Evolutionary conservation across 2,888 invertebrate species (phyloP).

Genomic region (Steromphala cineraria): DNA sequence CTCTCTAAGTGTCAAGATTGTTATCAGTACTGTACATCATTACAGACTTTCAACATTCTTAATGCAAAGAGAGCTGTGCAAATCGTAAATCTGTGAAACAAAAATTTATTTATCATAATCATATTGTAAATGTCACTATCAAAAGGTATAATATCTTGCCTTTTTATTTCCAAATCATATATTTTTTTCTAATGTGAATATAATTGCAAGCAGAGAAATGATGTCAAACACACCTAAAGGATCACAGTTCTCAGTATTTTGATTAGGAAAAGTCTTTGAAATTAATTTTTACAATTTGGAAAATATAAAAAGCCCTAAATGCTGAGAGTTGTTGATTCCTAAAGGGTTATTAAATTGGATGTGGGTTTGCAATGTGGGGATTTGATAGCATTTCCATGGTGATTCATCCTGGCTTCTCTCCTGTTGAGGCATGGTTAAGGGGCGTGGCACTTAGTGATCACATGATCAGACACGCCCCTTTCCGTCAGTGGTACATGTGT

Average conservation of each 20-base stretch:
- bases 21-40: no score
- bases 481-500: neutral
- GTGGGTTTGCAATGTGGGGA: neutral
- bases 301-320: no score
- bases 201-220: neutral
- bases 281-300: neutral
- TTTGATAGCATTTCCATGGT: neutral
- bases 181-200: neutral
- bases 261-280: neutral
- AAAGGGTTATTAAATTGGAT: neutral
- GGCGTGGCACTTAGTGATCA: neutral
- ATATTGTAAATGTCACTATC: neutral
- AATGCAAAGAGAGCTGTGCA: no score
- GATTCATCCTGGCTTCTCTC: conserved; percentile 1
- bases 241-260: neutral
- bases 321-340: no score
- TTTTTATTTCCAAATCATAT: neutral
- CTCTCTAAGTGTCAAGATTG: no score
- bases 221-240: neutral
- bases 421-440: neutral
- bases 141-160: neutral
- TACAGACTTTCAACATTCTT: no score
- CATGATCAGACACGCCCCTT: neutral
- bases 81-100: neutral
- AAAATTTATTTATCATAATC: neutral